A percentile compares a stretch with the other conserved stretches of the same genome.
These are phyloP conservation scores for Chitala chitala DNA, from an alignment of 2,113 vertebrate genomes.

Conservation along the genomic window DNA sequence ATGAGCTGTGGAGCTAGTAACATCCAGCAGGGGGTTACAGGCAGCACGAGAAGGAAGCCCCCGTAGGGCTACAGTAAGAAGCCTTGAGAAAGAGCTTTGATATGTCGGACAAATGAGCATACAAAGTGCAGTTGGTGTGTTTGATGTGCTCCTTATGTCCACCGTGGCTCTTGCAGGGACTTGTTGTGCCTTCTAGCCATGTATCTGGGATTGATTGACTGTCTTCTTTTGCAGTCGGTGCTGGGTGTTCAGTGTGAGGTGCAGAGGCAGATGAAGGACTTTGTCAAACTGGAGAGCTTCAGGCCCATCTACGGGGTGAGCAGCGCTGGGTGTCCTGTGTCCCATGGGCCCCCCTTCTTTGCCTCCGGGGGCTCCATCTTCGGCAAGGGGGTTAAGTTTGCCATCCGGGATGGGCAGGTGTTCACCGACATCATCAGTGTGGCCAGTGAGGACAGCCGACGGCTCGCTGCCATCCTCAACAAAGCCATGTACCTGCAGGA, in stretches of 20 bases:
- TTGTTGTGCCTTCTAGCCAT: no score
- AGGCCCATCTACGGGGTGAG: conserved; percentile 79
- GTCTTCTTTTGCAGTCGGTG: conserved; percentile 71
- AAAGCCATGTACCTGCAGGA: conserved; percentile 84
- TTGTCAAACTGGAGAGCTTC: conserved; percentile 88
- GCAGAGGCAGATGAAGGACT: conserved; percentile 93
- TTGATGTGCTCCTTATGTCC: not conserved
- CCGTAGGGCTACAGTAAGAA: no score
- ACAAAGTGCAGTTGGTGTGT: not conserved
- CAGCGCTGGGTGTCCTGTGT: conserved; percentile 76
- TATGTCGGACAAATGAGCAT: no score
- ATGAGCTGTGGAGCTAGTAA: not conserved
- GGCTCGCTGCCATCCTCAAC: conserved; percentile 84
- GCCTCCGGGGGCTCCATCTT: conserved; percentile 83
- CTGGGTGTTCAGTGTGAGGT: conserved; percentile 95
- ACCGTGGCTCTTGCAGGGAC: not conserved
- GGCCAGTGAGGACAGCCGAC: conserved; percentile 87
- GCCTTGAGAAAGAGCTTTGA: no score
- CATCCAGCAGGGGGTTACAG: not conserved
- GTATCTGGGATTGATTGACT: conserved; percentile 21
- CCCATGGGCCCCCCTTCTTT: conserved; percentile 65
- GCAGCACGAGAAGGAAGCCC: not conserved
- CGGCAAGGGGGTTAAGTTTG: conserved; percentile 88
- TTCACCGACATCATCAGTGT: conserved; percentile 89
- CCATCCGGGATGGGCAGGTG: conserved; percentile 81